These are phyloP conservation scores for Gorilla gorilla DNA, from an alignment of 2,113 vertebrate species.

Conservation along the genomic window DNA sequence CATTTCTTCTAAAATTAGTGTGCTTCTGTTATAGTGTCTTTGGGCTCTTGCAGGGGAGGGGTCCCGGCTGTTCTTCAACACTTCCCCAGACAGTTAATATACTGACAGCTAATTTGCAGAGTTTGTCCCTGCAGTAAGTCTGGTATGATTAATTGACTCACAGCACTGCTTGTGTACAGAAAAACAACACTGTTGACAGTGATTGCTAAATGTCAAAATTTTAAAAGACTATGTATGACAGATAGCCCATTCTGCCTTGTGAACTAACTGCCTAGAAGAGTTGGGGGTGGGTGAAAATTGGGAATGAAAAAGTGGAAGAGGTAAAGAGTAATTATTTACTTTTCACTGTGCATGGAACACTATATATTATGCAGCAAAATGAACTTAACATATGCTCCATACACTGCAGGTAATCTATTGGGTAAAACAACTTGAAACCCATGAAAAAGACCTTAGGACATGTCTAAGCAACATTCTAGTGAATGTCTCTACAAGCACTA, in stretches of 20 bases:
- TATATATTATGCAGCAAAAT: background rate
- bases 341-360: background rate
- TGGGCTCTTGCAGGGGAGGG: background rate
- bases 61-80: background rate
- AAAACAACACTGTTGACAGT: background rate
- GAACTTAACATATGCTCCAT: background rate
- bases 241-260: background rate
- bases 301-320: background rate
- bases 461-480: background rate
- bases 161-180: background rate
- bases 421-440: background rate
- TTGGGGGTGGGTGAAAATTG: background rate
- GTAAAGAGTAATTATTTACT: background rate
- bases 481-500: background rate
- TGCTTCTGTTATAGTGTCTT: background rate
- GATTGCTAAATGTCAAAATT: slow-evolving; percentile 8
- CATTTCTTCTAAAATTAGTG: slow-evolving; percentile 63
- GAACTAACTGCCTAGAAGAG: background rate
- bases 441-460: background rate
- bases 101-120: background rate
- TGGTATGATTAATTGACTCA: background rate
- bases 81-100: background rate
- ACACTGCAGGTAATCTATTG: background rate
- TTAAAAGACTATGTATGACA: background rate
- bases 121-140: background rate